These are phyloP conservation scores for Sprattus sprattus DNA, from an alignment of 2,113 vertebrate genomes.

Conservation along the genomic window DNA sequence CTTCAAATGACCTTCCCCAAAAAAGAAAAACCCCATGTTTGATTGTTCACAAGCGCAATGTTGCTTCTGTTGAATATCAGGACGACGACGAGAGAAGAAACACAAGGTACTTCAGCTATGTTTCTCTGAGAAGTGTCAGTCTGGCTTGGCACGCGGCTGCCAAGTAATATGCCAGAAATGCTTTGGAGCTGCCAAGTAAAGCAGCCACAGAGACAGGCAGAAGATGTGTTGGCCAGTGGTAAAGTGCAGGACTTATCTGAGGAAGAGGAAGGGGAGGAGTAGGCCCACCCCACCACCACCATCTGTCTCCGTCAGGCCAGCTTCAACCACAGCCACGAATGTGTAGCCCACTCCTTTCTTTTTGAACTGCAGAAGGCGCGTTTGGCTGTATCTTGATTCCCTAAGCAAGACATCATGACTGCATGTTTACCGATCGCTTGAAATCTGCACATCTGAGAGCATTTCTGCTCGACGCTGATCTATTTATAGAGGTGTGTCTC, in stretches of 20 bases:
- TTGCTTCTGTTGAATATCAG: neutral
- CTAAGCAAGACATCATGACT: conserved; percentile 16
- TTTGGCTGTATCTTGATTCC: neutral
- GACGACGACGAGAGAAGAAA: neutral
- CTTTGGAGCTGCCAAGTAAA: neutral
- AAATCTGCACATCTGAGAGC: conserved; percentile 13
- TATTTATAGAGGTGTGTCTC: conserved; percentile 16
- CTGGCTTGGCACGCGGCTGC: neutral
- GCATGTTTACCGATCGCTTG: neutral
- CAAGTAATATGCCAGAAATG: conserved; percentile 8
- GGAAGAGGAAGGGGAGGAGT: conserved; percentile 28
- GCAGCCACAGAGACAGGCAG: neutral
- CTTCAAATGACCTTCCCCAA: neutral
- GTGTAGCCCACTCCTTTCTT: neutral
- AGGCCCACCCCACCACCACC: conserved; percentile 21
- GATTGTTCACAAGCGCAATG: conserved; percentile 21
- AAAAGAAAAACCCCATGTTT: neutral
- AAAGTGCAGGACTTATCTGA: neutral
- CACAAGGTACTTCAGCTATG: neutral
- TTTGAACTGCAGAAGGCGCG: neutral
- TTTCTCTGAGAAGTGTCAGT: neutral
- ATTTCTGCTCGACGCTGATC: neutral
- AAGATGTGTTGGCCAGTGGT: conserved; percentile 8
- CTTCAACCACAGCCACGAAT: neutral
- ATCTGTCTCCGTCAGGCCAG: neutral